Evolutionary conservation across 2,797 vertebrate genomes (phyloP).

Genomic region (Phalloptychus januarius): DNA sequence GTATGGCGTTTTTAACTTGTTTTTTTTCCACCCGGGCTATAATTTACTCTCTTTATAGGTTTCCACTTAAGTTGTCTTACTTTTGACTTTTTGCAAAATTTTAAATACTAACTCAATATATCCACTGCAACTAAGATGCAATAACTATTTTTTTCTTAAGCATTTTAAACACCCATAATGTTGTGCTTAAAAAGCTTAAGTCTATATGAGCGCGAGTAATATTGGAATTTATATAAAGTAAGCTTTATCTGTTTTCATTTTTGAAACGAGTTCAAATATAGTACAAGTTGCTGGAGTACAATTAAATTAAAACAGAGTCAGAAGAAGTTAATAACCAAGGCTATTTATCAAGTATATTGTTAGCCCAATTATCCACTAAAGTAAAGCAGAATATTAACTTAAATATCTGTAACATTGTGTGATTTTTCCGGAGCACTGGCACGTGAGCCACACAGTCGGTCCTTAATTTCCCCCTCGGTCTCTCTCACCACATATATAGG

Average conservation of each 20-base stretch:
- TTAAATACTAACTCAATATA: background rate
- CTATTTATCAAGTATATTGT: no score
- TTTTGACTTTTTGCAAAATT: background rate
- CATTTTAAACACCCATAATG: no score
- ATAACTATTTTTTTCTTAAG: no score
- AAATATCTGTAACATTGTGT: background rate
- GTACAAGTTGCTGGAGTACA: background rate
- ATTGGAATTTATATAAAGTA: background rate
- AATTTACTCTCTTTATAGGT: background rate
- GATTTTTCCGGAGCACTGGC: background rate
- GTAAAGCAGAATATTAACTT: background rate
- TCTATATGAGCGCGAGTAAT: background rate
- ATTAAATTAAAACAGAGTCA: background rate
- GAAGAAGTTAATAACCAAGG: background rate
- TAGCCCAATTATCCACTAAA: background rate
- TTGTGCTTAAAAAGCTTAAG: background rate
- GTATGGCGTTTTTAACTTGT: background rate
- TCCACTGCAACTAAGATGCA: no score
- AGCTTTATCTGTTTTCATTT: background rate
- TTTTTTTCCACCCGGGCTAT: no score
- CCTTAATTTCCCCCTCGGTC: background rate
- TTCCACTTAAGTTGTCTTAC: background rate
- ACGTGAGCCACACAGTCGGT: background rate
- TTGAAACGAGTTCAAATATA: background rate
- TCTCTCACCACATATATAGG: background rate